These are phyloP conservation scores for Stegastes partitus DNA, from an alignment of 2,113 vertebrate genomes.

Conservation along the genomic window DNA sequence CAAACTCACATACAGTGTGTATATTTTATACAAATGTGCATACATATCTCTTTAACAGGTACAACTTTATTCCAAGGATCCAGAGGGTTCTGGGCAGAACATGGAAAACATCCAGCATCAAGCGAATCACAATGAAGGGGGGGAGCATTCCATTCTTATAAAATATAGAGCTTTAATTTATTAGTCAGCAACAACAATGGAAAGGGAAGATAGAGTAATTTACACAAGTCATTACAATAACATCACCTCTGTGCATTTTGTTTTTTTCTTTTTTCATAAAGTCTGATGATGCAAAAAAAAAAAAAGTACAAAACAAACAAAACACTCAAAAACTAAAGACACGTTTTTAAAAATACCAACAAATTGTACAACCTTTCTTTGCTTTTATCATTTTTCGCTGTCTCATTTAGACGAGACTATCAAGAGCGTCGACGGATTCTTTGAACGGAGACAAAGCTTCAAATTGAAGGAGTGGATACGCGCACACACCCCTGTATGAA, in stretches of 20 bases:
- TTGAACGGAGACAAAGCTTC: conserved; percentile 48
- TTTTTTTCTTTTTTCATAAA: conserved; percentile 71
- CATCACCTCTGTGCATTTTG: conserved; percentile 82
- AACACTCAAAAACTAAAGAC: conserved; percentile 75
- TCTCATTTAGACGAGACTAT: conserved; percentile 38
- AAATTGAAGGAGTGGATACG: conserved; percentile 48
- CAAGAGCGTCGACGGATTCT: conserved; percentile 37
- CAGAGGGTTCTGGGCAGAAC: conserved; percentile 72
- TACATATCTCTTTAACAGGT: conserved; percentile 75
- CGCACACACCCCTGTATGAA: conserved; percentile 37
- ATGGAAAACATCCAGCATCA: conserved; percentile 76
- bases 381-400: conserved; percentile 29
- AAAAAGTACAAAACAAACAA: conserved; percentile 71
- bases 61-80: conserved; percentile 82
- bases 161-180: conserved; percentile 91
- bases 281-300: conserved; percentile 68
- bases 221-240: conserved; percentile 84
- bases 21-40: conserved; percentile 74
- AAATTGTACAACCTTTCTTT: conserved; percentile 79
- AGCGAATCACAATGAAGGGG: conserved; percentile 77
- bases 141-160: conserved; percentile 82
- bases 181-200: conserved; percentile 86
- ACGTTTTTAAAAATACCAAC: conserved; percentile 69
- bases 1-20: conserved; percentile 42
- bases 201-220: conserved; percentile 79